Conservation (phyloP, 2,797 vertebrate species). For the Novumbra hubbsi region DNA sequence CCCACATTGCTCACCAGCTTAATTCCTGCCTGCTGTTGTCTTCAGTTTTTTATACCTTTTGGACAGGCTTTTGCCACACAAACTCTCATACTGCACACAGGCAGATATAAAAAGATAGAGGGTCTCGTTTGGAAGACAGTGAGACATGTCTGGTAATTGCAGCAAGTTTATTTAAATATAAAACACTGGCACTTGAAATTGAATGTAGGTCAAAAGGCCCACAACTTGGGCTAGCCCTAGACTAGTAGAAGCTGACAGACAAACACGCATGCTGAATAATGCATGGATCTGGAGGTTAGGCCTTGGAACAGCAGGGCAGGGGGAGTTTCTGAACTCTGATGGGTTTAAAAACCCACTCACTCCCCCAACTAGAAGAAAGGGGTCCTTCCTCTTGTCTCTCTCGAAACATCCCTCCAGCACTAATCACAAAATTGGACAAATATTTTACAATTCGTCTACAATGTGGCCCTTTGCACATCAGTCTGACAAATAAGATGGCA, state of each 20-base stretch:
- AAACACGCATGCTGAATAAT: constrained; percentile 62
- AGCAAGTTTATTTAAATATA: too few relatives aligned
- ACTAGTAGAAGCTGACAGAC: constrained; percentile 1
- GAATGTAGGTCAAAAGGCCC: too few relatives aligned
- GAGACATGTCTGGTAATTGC: too few relatives aligned
- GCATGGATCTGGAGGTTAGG: constrained; percentile 45
- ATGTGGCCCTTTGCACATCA: background rate
- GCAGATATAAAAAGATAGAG: too few relatives aligned
- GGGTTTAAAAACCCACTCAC: background rate
- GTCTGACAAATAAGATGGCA: background rate
- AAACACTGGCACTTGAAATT: too few relatives aligned
- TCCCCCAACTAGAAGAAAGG: background rate
- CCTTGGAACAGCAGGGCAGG: constrained; percentile 26
- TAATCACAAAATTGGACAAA: background rate
- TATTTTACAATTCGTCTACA: background rate
- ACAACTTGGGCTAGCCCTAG: too few relatives aligned
- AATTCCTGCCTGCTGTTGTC: too few relatives aligned
- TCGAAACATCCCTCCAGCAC: constrained; percentile 3
- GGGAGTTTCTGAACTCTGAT: constrained; percentile 3
- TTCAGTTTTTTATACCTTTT: too few relatives aligned
- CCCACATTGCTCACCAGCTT: too few relatives aligned
- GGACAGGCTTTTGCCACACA: too few relatives aligned
- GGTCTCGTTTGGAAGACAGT: too few relatives aligned
- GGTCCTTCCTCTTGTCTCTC: background rate
- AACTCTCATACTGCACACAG: too few relatives aligned